Percentiles rank a stretch among this genome's conserved stretches.
These are phyloP conservation scores for Agapornis canus DNA, from an alignment of 2,797 vertebrate genomes.

Conservation along the genomic window DNA sequence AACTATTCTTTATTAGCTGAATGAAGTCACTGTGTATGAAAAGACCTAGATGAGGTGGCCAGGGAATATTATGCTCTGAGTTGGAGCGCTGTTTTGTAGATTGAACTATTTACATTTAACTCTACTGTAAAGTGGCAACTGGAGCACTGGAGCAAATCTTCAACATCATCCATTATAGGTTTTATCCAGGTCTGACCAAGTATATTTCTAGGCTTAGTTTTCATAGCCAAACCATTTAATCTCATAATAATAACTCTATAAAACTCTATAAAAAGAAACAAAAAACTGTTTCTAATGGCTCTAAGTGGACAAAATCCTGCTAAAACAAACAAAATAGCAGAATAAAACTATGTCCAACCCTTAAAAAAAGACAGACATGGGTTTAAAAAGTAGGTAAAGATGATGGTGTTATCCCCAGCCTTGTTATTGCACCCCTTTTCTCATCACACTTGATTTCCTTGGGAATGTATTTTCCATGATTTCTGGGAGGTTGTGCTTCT, in stretches of 20 bases:
- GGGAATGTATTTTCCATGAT: background rate
- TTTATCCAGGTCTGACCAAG: background rate
- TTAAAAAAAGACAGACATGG: background rate
- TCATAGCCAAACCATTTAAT: background rate
- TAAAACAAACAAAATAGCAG: background rate
- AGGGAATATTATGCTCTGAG: fast-evolving
- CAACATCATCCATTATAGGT: background rate
- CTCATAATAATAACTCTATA: background rate
- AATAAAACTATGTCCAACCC: background rate
- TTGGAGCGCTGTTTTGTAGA: background rate
- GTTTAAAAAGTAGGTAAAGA: background rate
- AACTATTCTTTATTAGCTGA: background rate
- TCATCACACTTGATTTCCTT: background rate
- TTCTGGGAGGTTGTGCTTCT: background rate
- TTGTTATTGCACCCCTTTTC: background rate
- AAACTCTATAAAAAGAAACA: too few species aligned
- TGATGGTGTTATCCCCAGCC: background rate
- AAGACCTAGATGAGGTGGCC: background rate
- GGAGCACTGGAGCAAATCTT: background rate
- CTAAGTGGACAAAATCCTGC: background rate
- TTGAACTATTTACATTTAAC: background rate
- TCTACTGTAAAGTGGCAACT: background rate
- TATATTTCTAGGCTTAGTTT: background rate
- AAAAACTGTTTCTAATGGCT: too few species aligned
- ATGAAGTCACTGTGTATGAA: background rate